Evolutionary conservation across 2,113 vertebrate species (phyloP).

Genomic region (Cyanocitta stelleri): DNA sequence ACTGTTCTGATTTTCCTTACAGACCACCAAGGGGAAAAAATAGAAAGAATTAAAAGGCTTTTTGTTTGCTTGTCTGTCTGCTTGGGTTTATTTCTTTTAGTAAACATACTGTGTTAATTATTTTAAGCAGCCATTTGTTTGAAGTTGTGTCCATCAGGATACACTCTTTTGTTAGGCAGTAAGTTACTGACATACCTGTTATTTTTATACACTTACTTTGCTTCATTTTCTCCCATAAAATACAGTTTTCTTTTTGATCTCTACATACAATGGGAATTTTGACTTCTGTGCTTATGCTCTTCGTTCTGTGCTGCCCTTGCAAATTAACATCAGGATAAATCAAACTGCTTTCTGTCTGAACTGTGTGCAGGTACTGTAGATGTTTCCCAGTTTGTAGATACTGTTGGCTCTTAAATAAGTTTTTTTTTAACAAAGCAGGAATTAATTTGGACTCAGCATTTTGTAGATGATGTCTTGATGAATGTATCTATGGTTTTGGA

Average conservation of each 20-base stretch:
- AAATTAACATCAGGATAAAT: background rate
- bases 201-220: background rate
- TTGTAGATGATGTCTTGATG: background rate
- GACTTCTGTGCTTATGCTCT: background rate
- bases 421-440: background rate
- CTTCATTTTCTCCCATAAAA: background rate
- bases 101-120: background rate
- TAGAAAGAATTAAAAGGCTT: background rate
- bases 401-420: background rate
- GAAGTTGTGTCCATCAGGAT: background rate
- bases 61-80: background rate
- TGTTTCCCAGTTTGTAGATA: background rate
- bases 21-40: background rate
- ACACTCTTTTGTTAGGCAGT: background rate
- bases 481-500: background rate
- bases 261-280: background rate
- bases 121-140: background rate
- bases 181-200: background rate
- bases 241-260: background rate
- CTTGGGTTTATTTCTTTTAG: background rate
- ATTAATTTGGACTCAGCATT: background rate
- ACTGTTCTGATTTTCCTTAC: background rate
- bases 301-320: background rate
- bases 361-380: background rate
- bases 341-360: background rate